Evolutionary conservation across 2,888 invertebrate genomes (phyloP), one percentile per base, ranked within the genome.

Genomic region (Sphinx pinastri): DNA sequence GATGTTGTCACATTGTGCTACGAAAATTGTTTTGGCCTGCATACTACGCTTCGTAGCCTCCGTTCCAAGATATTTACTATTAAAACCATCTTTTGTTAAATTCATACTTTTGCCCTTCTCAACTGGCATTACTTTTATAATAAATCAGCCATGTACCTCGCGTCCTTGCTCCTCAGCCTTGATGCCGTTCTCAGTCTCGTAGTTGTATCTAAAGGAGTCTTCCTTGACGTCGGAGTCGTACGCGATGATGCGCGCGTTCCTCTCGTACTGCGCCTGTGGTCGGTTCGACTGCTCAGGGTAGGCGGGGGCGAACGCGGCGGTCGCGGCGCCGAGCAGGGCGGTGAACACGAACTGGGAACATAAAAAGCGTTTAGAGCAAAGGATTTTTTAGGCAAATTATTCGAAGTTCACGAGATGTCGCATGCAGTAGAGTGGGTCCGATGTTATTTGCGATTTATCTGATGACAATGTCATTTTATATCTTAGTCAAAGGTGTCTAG

Each of bases 101-200:
- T 25, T 25, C 25, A 25, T 25, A 1, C 25, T 25, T 25, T 25
- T 25, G 25, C 25, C 25, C 25, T 25, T 25, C 25, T 25, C 25
- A 25, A 25, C 25, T 2, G 25, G 1, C 25, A 25, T 25, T 2
- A 25, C 25, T 2, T 25, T 25, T 25, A 25, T 25, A 25, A 25
- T 25, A 25, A 25, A 25, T 25, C 38, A 38, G 38, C 8, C 2
- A 2, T 47, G 10, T 78, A 93, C 93, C 91, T 93, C 93, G 73
- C 76, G 90, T 0, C 94, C 93, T 75, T 93, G 91, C 55, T 93
- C 94, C 76, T 94, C 91, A 75, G 90, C 93, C 74, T 92, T 93
- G 79, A 94, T 94, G 0, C 93, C 93, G 67, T 93, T 94, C 75
- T 94, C 93, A 8, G 94, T 94, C 77, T 94, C 93, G 57, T 84